Evolutionary conservation across 2,888 invertebrate genomes (phyloP).

Genomic region (Lepidochitona cinerea): DNA sequence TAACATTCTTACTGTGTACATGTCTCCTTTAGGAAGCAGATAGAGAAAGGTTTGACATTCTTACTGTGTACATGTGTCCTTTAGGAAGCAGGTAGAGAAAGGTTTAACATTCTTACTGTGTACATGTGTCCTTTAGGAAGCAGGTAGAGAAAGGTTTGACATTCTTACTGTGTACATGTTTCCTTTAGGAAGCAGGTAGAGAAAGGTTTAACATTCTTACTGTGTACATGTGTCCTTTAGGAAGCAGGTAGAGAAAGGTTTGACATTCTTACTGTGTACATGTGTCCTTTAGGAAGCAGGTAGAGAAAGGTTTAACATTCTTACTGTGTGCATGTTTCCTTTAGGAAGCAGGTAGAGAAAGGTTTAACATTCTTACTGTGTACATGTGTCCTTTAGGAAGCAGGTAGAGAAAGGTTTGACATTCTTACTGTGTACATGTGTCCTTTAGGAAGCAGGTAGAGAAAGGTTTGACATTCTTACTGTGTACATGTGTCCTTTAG

Average conservation of each 20-base stretch:
- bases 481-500: too few relatives aligned
- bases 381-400: too few relatives aligned
- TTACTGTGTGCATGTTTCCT: too few relatives aligned
- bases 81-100: conserved; percentile 77
- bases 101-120: conserved; percentile 86
- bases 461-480: conserved; percentile 83
- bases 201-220: conserved; percentile 83
- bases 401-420: conserved; percentile 82
- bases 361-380: conserved; percentile 86
- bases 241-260: conserved; percentile 79
- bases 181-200: conserved; percentile 77
- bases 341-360: conserved; percentile 77
- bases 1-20: conserved; percentile 87
- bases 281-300: conserved; percentile 63
- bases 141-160: conserved; percentile 82
- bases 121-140: too few relatives aligned
- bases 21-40: conserved; percentile 63
- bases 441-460: conserved; percentile 77
- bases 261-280: conserved; percentile 87
- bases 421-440: too few relatives aligned
- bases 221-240: too few relatives aligned
- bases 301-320: conserved; percentile 86
- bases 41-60: conserved; percentile 86
- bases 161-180: too few relatives aligned
- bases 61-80: too few relatives aligned